Conservation (phyloP, 2,113 vertebrate species). For the Toxotes jaculatrix region DNA sequence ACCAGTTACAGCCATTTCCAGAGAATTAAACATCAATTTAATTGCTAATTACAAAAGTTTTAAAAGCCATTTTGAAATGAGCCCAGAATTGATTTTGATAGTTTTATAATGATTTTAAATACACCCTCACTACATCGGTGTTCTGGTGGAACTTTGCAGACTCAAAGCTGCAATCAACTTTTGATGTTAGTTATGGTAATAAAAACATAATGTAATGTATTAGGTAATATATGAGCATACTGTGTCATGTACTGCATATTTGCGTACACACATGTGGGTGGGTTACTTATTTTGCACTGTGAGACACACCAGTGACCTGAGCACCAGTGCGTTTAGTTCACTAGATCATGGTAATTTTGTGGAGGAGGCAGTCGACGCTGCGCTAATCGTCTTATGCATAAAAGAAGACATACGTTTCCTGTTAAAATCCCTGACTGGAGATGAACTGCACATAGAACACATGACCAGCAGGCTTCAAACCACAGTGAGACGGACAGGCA, state of each 20-base stretch:
- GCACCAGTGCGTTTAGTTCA: neutral
- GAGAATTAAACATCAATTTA: too few relatives aligned
- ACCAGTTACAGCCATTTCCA: neutral
- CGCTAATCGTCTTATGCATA: constrained; percentile 41
- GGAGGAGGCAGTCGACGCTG: constrained; percentile 7
- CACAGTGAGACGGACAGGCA: constrained; percentile 10
- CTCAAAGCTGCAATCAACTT: neutral
- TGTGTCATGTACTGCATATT: neutral
- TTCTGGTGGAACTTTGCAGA: too few relatives aligned
- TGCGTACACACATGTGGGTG: constrained; percentile 13
- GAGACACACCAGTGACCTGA: neutral
- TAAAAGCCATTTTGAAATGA: too few relatives aligned
- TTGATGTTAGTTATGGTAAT: neutral
- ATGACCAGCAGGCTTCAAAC: neutral
- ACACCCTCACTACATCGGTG: too few relatives aligned
- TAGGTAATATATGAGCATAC: neutral
- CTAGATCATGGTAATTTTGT: neutral
- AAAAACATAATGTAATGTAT: neutral
- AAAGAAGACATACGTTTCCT: constrained; percentile 38
- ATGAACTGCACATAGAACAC: constrained; percentile 21
- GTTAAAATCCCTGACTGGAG: constrained; percentile 32
- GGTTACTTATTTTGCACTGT: neutral
- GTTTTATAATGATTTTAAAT: too few relatives aligned
- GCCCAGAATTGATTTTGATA: too few relatives aligned
- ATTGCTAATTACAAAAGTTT: too few relatives aligned